These are phyloP conservation scores for Pocillopora grandis DNA, from an alignment of 92 coral and sea anemone genomes.

Conservation along the genomic window DNA sequence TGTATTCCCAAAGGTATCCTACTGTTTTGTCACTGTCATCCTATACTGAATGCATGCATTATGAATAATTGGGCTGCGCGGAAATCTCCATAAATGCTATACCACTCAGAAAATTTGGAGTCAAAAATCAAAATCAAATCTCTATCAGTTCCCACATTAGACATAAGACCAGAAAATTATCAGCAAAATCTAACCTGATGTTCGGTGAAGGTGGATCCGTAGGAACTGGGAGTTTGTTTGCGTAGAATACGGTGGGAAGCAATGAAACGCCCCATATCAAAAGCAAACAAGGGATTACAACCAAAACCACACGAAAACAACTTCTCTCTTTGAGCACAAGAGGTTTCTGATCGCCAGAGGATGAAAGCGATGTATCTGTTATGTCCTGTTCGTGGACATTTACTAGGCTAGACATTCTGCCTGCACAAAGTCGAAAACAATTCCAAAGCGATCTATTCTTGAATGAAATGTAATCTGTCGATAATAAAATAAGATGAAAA, in stretches of 20 bases:
- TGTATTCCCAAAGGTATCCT: too few species aligned
- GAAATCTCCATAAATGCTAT: too few species aligned
- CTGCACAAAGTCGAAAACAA: neutral
- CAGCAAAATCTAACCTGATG: neutral
- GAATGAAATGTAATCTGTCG: neutral
- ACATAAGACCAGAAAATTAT: too few species aligned
- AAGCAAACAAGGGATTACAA: constrained; percentile 29
- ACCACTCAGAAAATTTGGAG: neutral
- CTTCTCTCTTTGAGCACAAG: constrained; percentile 9
- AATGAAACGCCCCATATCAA: constrained; percentile 62
- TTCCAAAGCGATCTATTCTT: constrained; percentile 5
- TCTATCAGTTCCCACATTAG: too few species aligned
- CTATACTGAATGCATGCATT: too few species aligned
- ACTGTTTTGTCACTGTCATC: too few species aligned
- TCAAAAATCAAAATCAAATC: neutral
- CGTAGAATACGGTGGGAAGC: constrained; percentile 62
- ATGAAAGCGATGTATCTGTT: constrained; percentile 8
- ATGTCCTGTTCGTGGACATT: neutral
- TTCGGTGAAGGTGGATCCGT: neutral
- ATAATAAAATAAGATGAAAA: neutral
- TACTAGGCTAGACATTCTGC: constrained; percentile 4
- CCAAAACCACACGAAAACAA: constrained; percentile 12
- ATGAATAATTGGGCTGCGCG: too few species aligned
- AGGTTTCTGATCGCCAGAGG: constrained; percentile 15
- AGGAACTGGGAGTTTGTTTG: constrained; percentile 20